Evolutionary conservation across 2,888 invertebrate species (phyloP).

Genomic region (Aporophyla lueneburgensis): DNA sequence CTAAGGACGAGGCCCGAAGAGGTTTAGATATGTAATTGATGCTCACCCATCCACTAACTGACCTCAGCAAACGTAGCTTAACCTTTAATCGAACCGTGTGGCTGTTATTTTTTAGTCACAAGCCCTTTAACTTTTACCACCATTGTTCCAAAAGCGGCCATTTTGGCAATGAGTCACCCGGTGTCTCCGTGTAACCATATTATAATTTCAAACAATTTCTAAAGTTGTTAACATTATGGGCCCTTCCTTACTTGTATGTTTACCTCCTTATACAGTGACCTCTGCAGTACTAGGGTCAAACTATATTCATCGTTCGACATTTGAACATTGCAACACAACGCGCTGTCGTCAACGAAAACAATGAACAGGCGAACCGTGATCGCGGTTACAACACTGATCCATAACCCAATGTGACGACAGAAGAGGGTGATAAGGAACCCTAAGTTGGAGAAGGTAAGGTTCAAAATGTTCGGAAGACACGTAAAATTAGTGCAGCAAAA

Average conservation of each 20-base stretch:
- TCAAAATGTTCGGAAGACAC: slow-evolving; percentile 24
- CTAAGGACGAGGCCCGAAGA: no score
- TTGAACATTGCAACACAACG: slow-evolving; percentile 62
- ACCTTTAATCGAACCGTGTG: no score
- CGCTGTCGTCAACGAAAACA: slow-evolving; percentile 67
- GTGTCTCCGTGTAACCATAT: background rate
- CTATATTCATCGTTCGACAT: slow-evolving; percentile 61
- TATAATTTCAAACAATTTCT: slow-evolving; percentile 20
- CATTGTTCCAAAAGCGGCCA: background rate
- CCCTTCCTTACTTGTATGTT: slow-evolving; percentile 42
- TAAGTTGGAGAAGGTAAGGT: slow-evolving; percentile 8
- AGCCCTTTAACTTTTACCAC: background rate
- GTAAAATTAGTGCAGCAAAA: slow-evolving; percentile 62
- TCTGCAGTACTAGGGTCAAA: slow-evolving; percentile 60
- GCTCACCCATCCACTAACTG: no score
- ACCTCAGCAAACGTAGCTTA: no score
- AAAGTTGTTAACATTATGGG: slow-evolving; percentile 14
- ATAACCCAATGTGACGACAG: slow-evolving; percentile 27
- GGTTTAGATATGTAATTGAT: no score
- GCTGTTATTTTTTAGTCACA: no score
- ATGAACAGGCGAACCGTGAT: slow-evolving; percentile 65
- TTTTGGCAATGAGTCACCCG: background rate
- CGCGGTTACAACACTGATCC: slow-evolving; percentile 55
- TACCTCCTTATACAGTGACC: slow-evolving; percentile 61
- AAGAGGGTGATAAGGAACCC: background rate